These are phyloP conservation scores for Pheosia tremula DNA, from an alignment of 2,888 invertebrate genomes.

Conservation along the genomic window DNA sequence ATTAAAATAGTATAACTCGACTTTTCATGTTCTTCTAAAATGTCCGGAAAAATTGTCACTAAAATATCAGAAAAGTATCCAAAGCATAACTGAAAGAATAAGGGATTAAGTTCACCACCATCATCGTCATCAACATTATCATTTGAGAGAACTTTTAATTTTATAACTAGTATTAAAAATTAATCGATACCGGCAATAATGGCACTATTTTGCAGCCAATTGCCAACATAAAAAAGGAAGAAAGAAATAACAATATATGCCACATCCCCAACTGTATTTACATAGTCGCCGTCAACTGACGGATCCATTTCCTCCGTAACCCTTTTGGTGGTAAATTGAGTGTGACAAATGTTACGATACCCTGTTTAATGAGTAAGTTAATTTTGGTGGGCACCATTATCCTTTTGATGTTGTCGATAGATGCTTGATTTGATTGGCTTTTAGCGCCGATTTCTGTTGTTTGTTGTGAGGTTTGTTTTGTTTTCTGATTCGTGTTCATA, in stretches of 20 bases:
- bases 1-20: too few species aligned
- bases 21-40: too few species aligned
- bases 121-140: too few species aligned
- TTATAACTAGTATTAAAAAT: too few species aligned
- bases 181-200: too few species aligned
- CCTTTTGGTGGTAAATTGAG: constrained; percentile 58
- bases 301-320: constrained; percentile 31
- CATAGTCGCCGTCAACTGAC: constrained; percentile 19
- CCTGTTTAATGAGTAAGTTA: constrained; percentile 57
- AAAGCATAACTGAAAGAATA: too few species aligned
- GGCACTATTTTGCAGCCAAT: too few species aligned
- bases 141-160: too few species aligned
- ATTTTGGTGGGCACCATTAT: constrained; percentile 43
- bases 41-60: too few species aligned
- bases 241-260: background rate
- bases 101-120: too few species aligned
- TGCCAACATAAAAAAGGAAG: too few species aligned
- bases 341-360: constrained; percentile 56
- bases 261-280: background rate
- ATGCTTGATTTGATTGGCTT: constrained; percentile 24
- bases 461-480: background rate
- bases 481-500: background rate
- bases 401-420: constrained; percentile 34
- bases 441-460: background rate
- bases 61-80: too few species aligned